A percentile compares a stretch with the other conserved stretches of the same genome.
Evolutionary conservation across 2,888 invertebrate species (phyloP).

Genomic region (Molanna angustata): DNA sequence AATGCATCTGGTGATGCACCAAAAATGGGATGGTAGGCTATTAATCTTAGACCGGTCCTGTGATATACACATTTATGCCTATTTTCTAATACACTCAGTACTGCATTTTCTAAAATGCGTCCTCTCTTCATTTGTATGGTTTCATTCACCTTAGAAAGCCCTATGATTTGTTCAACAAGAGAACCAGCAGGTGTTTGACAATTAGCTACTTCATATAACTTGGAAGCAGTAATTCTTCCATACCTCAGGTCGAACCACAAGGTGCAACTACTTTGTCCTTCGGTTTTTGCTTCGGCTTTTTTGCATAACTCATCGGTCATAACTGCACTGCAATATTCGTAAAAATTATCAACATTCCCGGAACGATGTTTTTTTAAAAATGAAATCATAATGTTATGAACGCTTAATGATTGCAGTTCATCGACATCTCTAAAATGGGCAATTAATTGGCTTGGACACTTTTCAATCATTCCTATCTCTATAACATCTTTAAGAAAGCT

Average conservation of each 20-base stretch:
- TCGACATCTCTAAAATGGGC: background rate
- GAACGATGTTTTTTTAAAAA: background rate
- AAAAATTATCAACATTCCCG: background rate
- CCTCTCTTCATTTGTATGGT: background rate
- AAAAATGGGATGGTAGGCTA: background rate
- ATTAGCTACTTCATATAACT: background rate
- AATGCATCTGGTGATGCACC: slow-evolving; percentile 1
- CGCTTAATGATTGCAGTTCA: background rate
- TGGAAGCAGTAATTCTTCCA: slow-evolving; percentile 1
- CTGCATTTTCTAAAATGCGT: background rate
- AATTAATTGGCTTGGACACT: background rate
- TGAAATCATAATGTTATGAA: background rate
- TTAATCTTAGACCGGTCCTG: background rate
- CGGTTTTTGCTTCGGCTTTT: background rate
- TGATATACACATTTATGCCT: background rate
- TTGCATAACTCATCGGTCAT: background rate
- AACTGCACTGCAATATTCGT: background rate
- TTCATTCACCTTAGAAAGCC: background rate
- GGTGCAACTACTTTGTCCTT: background rate
- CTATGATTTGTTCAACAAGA: background rate
- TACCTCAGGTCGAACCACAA: slow-evolving; percentile 2
- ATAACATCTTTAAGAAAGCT: background rate
- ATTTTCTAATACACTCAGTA: background rate
- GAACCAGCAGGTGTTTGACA: background rate
- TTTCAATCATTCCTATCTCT: background rate